Conservation (phyloP, 2,888 invertebrate genomes). For the Drosophila differens region DNA sequence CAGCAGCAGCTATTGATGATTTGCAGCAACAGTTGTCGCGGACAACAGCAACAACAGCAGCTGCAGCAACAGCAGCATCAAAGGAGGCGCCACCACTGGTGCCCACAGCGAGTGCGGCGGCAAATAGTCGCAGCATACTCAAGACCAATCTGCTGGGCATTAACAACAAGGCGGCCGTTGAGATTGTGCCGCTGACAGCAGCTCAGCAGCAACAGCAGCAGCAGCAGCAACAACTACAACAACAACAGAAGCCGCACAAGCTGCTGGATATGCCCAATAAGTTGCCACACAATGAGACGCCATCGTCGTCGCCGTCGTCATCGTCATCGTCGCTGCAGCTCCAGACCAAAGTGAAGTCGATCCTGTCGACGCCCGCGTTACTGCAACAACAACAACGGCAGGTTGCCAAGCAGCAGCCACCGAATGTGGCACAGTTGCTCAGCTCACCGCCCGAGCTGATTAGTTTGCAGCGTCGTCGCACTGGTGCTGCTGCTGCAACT, state of each 20-base stretch:
- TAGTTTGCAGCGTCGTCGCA: conserved; percentile 86
- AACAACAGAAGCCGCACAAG: conserved; percentile 81
- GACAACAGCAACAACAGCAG: background rate
- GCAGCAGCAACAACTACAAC: background rate
- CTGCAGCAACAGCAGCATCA: background rate
- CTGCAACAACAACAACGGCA: conserved; percentile 45
- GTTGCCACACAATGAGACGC: conserved; percentile 43
- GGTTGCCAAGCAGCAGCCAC: conserved; percentile 13
- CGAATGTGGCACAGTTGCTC: conserved; percentile 63
- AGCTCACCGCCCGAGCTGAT: conserved; percentile 87
- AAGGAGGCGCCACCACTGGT: conserved; percentile 63
- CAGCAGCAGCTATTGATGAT: conserved; percentile 32
- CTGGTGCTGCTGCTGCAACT: conserved; percentile 26
- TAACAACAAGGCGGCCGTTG: conserved; percentile 81
- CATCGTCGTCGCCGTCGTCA: background rate
- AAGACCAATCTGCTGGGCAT: conserved; percentile 82
- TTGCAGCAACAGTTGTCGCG: conserved; percentile 12
- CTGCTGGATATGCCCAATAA: conserved; percentile 82
- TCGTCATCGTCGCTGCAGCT: background rate
- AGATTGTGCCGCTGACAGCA: conserved; percentile 80
- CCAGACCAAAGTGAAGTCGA: background rate
- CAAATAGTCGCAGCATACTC: conserved; percentile 83
- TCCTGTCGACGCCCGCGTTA: background rate
- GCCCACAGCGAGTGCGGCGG: conserved; percentile 38
- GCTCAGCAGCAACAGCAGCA: conserved; percentile 24